phyloP scores from a whole-genome alignment of 2,797 vertebrate genomes.

The Chloroceryle amazona region DNA sequence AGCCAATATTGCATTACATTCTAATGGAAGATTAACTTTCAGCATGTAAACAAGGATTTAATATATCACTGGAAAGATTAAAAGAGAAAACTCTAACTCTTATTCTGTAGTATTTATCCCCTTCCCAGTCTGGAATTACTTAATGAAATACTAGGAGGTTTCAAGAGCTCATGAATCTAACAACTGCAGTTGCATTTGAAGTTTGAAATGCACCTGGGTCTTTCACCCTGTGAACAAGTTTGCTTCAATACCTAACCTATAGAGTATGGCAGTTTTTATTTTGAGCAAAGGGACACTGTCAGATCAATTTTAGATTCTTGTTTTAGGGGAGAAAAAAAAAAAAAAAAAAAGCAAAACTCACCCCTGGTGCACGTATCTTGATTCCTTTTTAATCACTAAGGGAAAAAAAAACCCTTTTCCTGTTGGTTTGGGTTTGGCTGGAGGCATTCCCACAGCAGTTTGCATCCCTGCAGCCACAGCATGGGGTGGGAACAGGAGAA shows the following conservation, averaged over 20 bases:
- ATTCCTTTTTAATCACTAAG: neutral
- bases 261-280: constrained; percentile 74
- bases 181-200: constrained; percentile 65
- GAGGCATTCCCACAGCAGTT: neutral
- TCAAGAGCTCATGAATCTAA: constrained; percentile 58
- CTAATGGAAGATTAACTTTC: constrained; percentile 84
- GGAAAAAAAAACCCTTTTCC: neutral
- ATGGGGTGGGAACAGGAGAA: fast-evolving
- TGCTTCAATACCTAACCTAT: neutral
- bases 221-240: constrained; percentile 22
- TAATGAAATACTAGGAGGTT: constrained; percentile 16
- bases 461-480: neutral
- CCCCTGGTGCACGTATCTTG: neutral
- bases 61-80: constrained; percentile 75
- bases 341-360: neutral
- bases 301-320: neutral
- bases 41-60: constrained; percentile 71
- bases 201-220: constrained; percentile 1
- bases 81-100: constrained; percentile 74
- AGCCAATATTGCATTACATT: constrained; percentile 82
- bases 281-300: constrained; percentile 69
- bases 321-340: neutral
- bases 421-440: neutral
- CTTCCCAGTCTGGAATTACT: constrained; percentile 71
- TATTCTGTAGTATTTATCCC: constrained; percentile 73